A percentile compares a stretch with the other conserved stretches of the same genome.
phyloP scores from a whole-genome alignment of 1,140 invertebrate species.

The Platorchestia sp. region DNA sequence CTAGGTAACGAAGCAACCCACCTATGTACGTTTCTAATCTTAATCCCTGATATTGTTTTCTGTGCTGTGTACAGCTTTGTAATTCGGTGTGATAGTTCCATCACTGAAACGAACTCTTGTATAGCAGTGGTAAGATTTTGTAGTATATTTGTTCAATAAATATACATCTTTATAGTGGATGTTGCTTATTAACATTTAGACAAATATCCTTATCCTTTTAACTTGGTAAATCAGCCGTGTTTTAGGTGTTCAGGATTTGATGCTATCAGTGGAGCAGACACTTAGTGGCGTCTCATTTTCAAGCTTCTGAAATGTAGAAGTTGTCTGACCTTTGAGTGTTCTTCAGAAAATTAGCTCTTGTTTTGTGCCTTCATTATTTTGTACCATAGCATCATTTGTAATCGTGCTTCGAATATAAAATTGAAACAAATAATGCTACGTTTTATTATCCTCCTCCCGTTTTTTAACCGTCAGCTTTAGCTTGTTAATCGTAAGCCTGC shows the following conservation, averaged over 20 bases:
- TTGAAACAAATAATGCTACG: not conserved
- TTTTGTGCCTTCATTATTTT: not conserved
- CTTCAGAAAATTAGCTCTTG: not conserved
- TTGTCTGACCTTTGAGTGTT: not conserved
- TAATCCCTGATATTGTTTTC: not conserved
- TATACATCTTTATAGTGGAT: not conserved
- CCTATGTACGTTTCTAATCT: not conserved
- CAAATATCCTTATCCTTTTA: not conserved
- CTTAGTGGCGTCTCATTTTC: not conserved
- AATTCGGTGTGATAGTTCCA: not conserved
- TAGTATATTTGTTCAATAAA: not conserved
- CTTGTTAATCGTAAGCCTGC: not conserved
- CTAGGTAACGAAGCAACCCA: not conserved
- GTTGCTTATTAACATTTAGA: not conserved
- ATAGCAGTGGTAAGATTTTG: not conserved
- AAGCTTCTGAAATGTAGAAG: not conserved
- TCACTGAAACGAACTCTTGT: not conserved
- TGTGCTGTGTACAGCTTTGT: not conserved
- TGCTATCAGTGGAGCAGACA: not conserved
- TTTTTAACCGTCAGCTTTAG: not conserved
- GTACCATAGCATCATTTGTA: slow-evolving; percentile 34
- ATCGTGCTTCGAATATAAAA: slow-evolving; percentile 36
- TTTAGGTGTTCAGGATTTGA: not conserved
- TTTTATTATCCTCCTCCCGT: not conserved
- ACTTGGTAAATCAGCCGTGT: not conserved